Evolutionary conservation across 2,888 invertebrate species (phyloP).

Genomic region (Watsonalla binaria): DNA sequence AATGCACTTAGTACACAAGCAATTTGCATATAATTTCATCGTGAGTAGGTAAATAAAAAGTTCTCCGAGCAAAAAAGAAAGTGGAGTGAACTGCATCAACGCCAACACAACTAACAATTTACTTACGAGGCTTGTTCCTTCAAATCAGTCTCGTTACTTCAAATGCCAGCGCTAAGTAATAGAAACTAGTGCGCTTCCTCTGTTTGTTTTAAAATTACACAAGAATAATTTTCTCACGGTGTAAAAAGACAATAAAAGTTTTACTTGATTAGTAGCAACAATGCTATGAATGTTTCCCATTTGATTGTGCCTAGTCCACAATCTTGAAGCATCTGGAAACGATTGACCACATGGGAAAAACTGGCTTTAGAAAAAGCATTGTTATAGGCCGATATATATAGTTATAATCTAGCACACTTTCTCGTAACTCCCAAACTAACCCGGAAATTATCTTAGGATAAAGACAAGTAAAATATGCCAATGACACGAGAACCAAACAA

Average conservation of each 20-base stretch:
- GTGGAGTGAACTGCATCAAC: background rate
- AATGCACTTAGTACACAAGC: background rate
- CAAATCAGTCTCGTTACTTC: slow-evolving; percentile 15
- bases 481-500: no score
- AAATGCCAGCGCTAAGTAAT: slow-evolving; percentile 16
- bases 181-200: slow-evolving; percentile 27
- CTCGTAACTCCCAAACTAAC: no score
- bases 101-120: background rate
- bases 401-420: no score
- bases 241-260: slow-evolving; percentile 22
- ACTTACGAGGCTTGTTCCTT: slow-evolving; percentile 5
- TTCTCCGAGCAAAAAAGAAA: background rate
- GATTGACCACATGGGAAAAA: no score
- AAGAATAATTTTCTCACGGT: slow-evolving; percentile 27
- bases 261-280: slow-evolving; percentile 6
- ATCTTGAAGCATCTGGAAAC: no score
- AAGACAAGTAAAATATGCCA: no score
- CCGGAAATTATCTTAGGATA: no score
- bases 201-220: slow-evolving; percentile 36
- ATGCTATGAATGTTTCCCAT: background rate
- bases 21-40: background rate
- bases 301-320: background rate
- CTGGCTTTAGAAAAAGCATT: no score
- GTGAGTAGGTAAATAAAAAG: background rate
- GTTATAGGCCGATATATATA: no score